A percentile compares a stretch with the other conserved stretches of the same genome.
phyloP scores from a whole-genome alignment of 2,888 invertebrate species.

The Lasioglossum pauxillum region DNA sequence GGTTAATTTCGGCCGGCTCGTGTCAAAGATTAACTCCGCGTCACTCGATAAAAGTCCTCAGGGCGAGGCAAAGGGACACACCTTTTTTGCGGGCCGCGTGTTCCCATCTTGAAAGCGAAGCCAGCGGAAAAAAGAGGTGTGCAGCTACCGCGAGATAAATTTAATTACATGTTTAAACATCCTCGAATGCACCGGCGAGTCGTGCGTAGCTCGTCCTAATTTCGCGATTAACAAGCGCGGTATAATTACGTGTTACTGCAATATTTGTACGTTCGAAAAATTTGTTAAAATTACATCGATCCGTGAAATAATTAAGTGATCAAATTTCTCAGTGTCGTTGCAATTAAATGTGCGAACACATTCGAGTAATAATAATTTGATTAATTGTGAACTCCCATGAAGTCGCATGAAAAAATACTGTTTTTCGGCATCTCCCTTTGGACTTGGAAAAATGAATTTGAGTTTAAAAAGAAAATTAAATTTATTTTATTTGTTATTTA shows the following conservation, averaged over 20 bases:
- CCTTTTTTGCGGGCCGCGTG: background rate
- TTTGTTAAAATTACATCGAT: background rate
- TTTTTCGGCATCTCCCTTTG: background rate
- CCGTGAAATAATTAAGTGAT: too few species aligned
- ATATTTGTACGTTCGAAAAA: background rate
- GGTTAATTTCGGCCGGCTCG: constrained; percentile 25
- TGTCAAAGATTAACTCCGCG: constrained; percentile 47
- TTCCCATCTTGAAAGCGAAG: background rate
- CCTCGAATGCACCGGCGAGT: constrained; percentile 1
- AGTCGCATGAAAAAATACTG: background rate
- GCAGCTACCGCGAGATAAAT: constrained; percentile 41
- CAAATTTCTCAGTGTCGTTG: too few species aligned
- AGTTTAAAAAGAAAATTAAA: background rate
- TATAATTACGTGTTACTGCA: background rate
- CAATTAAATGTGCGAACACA: too few species aligned
- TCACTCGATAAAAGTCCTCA: constrained; percentile 41
- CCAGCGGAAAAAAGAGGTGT: constrained; percentile 12
- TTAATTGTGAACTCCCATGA: too few species aligned
- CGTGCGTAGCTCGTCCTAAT: constrained; percentile 23
- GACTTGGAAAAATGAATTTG: background rate
- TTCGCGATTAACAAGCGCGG: background rate
- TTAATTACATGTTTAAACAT: constrained; percentile 44
- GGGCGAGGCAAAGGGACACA: background rate
- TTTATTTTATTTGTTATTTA: background rate
- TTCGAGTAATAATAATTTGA: background rate